Evolutionary conservation across 2,113 vertebrate genomes (phyloP).

Genomic region (Polypterus senegalus): DNA sequence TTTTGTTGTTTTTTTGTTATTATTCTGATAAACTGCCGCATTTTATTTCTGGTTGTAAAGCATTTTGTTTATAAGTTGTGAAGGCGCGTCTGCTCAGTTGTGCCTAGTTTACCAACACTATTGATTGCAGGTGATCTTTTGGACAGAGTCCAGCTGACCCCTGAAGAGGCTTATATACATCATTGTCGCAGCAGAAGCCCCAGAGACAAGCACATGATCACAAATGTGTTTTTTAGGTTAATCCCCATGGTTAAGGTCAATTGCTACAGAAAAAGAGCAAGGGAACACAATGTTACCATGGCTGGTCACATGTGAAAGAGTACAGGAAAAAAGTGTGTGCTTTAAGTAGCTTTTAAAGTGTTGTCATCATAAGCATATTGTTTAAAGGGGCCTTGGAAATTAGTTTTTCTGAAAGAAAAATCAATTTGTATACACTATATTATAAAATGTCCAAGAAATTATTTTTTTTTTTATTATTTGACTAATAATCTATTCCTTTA

Average conservation of each 20-base stretch:
- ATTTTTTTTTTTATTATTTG: too few species aligned
- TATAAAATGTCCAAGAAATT: too few species aligned
- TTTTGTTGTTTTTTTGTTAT: too few species aligned
- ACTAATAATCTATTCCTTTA: too few species aligned
- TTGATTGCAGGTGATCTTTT: conserved; percentile 58
- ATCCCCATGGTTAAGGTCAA: conserved; percentile 40
- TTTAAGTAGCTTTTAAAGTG: too few species aligned
- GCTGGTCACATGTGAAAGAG: too few species aligned
- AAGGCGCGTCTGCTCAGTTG: conserved; percentile 41
- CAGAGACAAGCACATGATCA: conserved; percentile 31
- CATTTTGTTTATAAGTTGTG: conserved; percentile 35
- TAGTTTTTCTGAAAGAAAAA: too few species aligned
- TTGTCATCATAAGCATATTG: too few species aligned
- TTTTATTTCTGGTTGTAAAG: conserved; percentile 35
- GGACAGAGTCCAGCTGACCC: conserved; percentile 58
- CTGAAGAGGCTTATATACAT: conserved; percentile 50
- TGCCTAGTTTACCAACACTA: conserved; percentile 56
- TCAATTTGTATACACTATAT: too few species aligned
- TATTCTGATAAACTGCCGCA: conserved; percentile 27
- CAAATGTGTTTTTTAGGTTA: conserved; percentile 8
- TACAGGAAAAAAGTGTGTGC: too few species aligned
- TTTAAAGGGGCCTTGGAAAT: too few species aligned
- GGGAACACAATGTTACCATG: neutral
- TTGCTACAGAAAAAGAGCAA: conserved; percentile 33
- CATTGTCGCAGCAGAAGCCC: conserved; percentile 49